phyloP scores from a whole-genome alignment of 2,888 invertebrate genomes.

The Rotaria macrura region DNA sequence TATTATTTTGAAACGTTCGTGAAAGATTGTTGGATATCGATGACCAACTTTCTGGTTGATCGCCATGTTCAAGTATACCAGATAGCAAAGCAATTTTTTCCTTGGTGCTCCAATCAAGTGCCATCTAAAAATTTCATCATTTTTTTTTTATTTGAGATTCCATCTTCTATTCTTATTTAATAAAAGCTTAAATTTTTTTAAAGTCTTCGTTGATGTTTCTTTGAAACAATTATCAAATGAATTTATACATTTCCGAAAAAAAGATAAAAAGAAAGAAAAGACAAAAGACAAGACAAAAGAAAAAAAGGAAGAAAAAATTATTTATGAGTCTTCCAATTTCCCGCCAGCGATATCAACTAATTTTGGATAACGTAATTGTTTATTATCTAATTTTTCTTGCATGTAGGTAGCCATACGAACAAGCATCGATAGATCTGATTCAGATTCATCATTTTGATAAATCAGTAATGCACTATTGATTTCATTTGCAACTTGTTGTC shows the following conservation, averaged over 20 bases:
- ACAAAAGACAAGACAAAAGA: neutral
- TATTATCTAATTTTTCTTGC: slow-evolving; percentile 82
- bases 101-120: neutral
- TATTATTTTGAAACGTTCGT: neutral
- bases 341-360: slow-evolving; percentile 72
- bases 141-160: neutral
- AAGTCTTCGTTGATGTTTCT: neutral
- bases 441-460: slow-evolving; percentile 67
- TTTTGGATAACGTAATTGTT: slow-evolving; percentile 84
- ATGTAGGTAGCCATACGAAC: slow-evolving; percentile 87
- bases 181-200: neutral
- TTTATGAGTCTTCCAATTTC: slow-evolving; percentile 24
- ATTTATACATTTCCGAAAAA: neutral
- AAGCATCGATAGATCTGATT: slow-evolving; percentile 78
- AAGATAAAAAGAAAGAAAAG: neutral
- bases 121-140: neutral
- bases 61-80: neutral
- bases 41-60: neutral
- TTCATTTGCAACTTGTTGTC: slow-evolving; percentile 81
- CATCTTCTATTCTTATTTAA: neutral
- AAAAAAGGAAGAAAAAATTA: neutral
- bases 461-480: slow-evolving; percentile 91
- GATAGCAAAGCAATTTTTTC: neutral
- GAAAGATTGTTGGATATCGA: neutral
- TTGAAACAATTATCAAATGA: slow-evolving; percentile 10